These are phyloP conservation scores for Gasterosteus aculeatus DNA, from an alignment of 2,113 vertebrate species.

Conservation along the genomic window DNA sequence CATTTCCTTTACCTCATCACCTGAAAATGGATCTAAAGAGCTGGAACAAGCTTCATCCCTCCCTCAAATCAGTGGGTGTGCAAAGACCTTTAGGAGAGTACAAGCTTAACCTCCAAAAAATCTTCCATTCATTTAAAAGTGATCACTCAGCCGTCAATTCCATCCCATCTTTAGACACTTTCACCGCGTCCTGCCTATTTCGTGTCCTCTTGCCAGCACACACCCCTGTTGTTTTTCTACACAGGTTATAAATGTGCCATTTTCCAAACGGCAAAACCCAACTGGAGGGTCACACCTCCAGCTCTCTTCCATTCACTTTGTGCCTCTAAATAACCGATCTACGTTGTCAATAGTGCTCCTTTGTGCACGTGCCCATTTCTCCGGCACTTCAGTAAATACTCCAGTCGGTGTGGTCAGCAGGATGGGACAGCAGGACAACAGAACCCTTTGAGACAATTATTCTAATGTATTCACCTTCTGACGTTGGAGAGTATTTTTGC, in stretches of 20 bases:
- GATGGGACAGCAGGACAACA: slow-evolving; percentile 39
- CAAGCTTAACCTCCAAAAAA: slow-evolving; percentile 3
- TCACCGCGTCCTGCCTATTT: slow-evolving; percentile 30
- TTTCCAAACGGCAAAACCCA: slow-evolving; percentile 25
- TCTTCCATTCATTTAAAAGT: slow-evolving; percentile 14
- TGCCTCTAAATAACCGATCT: slow-evolving; percentile 28
- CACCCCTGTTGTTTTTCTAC: slow-evolving; percentile 29
- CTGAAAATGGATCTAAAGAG: not conserved
- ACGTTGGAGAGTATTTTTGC: slow-evolving; percentile 47
- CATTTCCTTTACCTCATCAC: not conserved
- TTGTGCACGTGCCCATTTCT: slow-evolving; percentile 41
- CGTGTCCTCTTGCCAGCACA: slow-evolving; percentile 10
- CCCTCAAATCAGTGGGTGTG: not conserved
- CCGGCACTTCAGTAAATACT: slow-evolving; percentile 35
- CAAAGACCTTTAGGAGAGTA: not conserved
- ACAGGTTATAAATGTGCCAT: slow-evolving; percentile 14
- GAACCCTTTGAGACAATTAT: slow-evolving; percentile 52
- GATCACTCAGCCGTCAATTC: slow-evolving; percentile 32
- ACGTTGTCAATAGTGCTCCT: slow-evolving; percentile 34
- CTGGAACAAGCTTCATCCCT: not conserved
- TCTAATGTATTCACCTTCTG: slow-evolving; percentile 56
- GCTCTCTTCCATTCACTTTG: slow-evolving; percentile 9
- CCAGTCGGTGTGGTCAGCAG: slow-evolving; percentile 30
- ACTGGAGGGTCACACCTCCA: slow-evolving; percentile 20
- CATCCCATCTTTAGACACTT: slow-evolving; percentile 12